phyloP scores from a whole-genome alignment of 2,797 vertebrate species.

The Tauraco hartlaubi region DNA sequence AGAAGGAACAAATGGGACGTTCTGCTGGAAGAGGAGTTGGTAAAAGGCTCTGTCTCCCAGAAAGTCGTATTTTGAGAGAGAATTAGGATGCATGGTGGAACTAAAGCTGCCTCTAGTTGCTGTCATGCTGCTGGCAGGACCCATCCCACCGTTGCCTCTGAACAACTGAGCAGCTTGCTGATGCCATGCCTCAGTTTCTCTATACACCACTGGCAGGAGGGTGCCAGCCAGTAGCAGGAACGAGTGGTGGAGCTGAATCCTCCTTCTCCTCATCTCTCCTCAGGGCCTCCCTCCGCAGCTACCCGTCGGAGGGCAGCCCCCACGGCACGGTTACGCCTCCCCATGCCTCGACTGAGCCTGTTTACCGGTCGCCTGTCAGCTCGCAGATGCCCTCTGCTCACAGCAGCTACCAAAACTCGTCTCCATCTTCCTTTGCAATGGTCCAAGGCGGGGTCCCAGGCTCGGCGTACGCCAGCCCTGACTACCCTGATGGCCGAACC shows the following conservation, averaged over 20 bases:
- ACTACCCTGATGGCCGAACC: conserved; percentile 70
- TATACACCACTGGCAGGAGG: background rate
- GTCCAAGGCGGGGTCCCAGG: background rate
- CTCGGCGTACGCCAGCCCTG: conserved; percentile 71
- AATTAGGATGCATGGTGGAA: background rate
- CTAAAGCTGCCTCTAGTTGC: background rate
- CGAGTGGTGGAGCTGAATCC: fast-evolving
- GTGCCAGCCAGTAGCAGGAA: background rate
- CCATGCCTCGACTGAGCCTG: conserved; percentile 82
- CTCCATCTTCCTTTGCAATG: conserved; percentile 63
- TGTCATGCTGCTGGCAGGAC: background rate
- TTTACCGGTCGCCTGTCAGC: conserved; percentile 78
- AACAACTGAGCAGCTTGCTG: background rate
- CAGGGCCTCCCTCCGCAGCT: conserved; percentile 80
- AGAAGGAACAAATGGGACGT: fast-evolving
- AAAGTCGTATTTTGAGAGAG: background rate
- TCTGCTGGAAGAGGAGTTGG: background rate
- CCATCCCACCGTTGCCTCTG: background rate
- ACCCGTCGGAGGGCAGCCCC: conserved; percentile 82
- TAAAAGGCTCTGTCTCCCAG: background rate
- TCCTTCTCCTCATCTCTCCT: background rate
- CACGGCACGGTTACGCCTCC: conserved; percentile 81
- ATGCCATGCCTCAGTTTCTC: background rate
- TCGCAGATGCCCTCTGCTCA: conserved; percentile 82
- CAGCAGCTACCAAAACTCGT: conserved; percentile 80